Percentiles rank a stretch among this genome's conserved stretches.
Evolutionary conservation across 2,797 vertebrate genomes (phyloP).

Genomic region (Bovichtus variegatus): DNA sequence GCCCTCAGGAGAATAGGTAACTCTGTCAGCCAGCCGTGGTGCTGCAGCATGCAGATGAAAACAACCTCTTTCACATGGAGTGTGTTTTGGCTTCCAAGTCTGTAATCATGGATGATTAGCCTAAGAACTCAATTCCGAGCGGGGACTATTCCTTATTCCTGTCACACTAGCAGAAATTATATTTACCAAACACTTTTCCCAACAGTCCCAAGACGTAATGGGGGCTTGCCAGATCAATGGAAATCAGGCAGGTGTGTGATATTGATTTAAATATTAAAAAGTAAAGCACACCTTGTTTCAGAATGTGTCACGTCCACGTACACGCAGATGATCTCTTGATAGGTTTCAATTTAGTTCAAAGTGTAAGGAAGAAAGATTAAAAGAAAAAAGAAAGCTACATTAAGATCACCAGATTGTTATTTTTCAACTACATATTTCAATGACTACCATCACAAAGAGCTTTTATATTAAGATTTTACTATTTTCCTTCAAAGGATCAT

Average conservation of each 20-base stretch:
- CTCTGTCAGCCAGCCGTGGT: conserved; percentile 69
- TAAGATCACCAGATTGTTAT: not conserved
- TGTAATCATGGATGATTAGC: conserved; percentile 82
- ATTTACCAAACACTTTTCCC: conserved; percentile 74
- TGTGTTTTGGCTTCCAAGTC: conserved; percentile 81
- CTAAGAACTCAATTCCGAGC: conserved; percentile 78
- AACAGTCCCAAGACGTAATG: conserved; percentile 64
- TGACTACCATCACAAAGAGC: not conserved
- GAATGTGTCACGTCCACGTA: not conserved
- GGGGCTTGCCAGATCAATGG: conserved; percentile 62
- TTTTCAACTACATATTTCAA: not conserved
- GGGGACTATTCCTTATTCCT: conserved; percentile 76
- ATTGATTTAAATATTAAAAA: conserved; percentile 57
- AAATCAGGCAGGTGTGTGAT: conserved; percentile 52
- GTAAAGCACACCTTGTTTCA: conserved; percentile 14
- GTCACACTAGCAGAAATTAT: conserved; percentile 77
- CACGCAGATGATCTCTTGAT: conserved; percentile 26
- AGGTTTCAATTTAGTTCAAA: conserved; percentile 15
- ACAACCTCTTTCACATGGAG: conserved; percentile 80
- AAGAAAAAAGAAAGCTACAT: not conserved
- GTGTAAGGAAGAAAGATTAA: not conserved
- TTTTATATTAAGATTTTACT: not conserved
- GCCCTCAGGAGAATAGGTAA: conserved; percentile 77
- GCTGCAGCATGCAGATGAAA: conserved; percentile 75
- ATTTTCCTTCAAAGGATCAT: not conserved